These are phyloP conservation scores for Chaitophorus viminalis DNA, from an alignment of 2,888 invertebrate species.

Conservation along the genomic window DNA sequence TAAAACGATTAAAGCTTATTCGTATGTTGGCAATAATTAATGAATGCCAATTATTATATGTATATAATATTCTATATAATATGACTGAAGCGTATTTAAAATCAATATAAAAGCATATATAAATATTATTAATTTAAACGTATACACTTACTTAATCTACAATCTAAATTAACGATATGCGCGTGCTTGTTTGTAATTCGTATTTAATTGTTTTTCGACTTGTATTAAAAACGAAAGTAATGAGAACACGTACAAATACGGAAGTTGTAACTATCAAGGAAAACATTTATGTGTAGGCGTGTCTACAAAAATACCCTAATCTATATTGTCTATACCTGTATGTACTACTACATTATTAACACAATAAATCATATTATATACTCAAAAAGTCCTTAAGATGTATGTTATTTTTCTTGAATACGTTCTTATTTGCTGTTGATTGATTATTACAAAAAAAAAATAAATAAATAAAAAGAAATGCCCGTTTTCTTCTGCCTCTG, in stretches of 20 bases:
- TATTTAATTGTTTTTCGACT: neutral
- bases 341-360: too few species aligned
- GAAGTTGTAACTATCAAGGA: slow-evolving; percentile 10
- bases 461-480: too few species aligned
- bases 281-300: neutral
- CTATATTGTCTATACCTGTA: too few species aligned
- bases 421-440: too few species aligned
- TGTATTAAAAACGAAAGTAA: neutral
- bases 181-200: neutral
- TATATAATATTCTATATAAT: too few species aligned
- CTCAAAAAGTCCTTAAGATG: too few species aligned
- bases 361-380: too few species aligned
- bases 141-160: neutral
- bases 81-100: neutral
- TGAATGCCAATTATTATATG: neutral
- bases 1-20: neutral
- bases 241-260: neutral
- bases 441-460: too few species aligned
- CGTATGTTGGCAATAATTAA: neutral
- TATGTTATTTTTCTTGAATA: too few species aligned
- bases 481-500: too few species aligned
- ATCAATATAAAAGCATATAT: neutral
- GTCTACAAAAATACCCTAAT: neutral
- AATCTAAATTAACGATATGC: neutral
- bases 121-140: neutral